A percentile compares a stretch with the other conserved stretches of the same genome.
phyloP scores from a whole-genome alignment of 2,797 vertebrate genomes.

The Sylvia borin region DNA sequence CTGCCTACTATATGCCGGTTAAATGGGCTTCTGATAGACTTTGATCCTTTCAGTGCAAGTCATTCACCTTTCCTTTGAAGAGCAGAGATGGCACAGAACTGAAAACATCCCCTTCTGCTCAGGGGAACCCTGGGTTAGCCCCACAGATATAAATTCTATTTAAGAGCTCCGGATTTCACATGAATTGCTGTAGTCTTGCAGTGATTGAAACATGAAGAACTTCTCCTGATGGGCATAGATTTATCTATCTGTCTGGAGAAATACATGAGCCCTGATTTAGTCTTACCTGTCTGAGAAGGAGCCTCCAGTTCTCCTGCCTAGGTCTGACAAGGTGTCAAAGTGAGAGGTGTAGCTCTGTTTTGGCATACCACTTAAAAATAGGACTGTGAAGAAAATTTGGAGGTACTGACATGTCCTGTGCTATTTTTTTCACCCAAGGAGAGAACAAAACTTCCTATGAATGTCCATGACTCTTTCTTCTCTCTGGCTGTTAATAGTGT shows the following conservation, averaged over 20 bases:
- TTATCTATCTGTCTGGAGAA: background rate
- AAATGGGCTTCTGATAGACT: background rate
- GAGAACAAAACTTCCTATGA: background rate
- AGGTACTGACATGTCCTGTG: background rate
- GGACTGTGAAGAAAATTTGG: background rate
- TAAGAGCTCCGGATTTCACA: background rate
- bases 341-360: background rate
- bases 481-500: background rate
- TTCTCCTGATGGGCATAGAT: background rate
- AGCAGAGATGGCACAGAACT: background rate
- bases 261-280: background rate
- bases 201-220: background rate
- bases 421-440: background rate
- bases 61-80: background rate
- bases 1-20: background rate
- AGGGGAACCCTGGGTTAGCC: background rate
- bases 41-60: background rate
- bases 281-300: background rate
- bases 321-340: background rate
- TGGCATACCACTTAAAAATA: background rate
- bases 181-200: background rate
- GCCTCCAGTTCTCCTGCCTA: background rate
- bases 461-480: background rate
- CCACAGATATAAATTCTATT: background rate
- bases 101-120: background rate